These are phyloP conservation scores for Drosophila maculinotata DNA, from an alignment of 2,888 invertebrate genomes.

Conservation along the genomic window DNA sequence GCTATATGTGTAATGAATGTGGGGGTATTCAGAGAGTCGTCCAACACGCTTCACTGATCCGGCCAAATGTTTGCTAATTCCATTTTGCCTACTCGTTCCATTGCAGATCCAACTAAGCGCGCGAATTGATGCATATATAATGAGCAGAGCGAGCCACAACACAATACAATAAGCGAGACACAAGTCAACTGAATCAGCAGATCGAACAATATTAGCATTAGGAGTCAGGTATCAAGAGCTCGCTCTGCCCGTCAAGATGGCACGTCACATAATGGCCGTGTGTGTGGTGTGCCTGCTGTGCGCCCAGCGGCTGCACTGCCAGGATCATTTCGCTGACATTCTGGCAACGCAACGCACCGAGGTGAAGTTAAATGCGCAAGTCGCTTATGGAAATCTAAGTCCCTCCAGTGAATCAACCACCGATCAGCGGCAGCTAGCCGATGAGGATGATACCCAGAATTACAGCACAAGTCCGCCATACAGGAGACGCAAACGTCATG, in stretches of 20 bases:
- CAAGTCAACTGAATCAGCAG: slow-evolving; percentile 4
- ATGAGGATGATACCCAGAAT: slow-evolving; percentile 59
- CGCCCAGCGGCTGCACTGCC: slow-evolving; percentile 91
- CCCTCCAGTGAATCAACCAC: slow-evolving; percentile 71
- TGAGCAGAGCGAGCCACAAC: slow-evolving; percentile 40
- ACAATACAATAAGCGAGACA: slow-evolving; percentile 14
- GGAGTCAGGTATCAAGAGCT: neutral
- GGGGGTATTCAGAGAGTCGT: slow-evolving; percentile 21
- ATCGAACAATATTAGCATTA: slow-evolving; percentile 9
- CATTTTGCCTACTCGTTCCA: slow-evolving; percentile 31
- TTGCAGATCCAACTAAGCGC: slow-evolving; percentile 57
- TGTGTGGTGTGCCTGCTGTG: slow-evolving; percentile 93
- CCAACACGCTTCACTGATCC: slow-evolving; percentile 39
- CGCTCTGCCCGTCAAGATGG: slow-evolving; percentile 82
- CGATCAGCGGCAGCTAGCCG: slow-evolving; percentile 63
- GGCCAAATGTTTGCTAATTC: slow-evolving; percentile 44
- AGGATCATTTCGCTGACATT: slow-evolving; percentile 88
- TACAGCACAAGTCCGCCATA: slow-evolving; percentile 74
- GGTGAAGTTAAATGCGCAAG: slow-evolving; percentile 69
- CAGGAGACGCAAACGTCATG: slow-evolving; percentile 81
- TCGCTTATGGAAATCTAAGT: slow-evolving; percentile 65
- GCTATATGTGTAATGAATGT: slow-evolving; percentile 47
- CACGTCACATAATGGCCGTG: slow-evolving; percentile 90
- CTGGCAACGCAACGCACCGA: slow-evolving; percentile 44
- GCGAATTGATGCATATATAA: slow-evolving; percentile 57